Base-by-base conservation (phyloP, 2,113 vertebrate species). In the Dromiciops gliroides region DNA sequence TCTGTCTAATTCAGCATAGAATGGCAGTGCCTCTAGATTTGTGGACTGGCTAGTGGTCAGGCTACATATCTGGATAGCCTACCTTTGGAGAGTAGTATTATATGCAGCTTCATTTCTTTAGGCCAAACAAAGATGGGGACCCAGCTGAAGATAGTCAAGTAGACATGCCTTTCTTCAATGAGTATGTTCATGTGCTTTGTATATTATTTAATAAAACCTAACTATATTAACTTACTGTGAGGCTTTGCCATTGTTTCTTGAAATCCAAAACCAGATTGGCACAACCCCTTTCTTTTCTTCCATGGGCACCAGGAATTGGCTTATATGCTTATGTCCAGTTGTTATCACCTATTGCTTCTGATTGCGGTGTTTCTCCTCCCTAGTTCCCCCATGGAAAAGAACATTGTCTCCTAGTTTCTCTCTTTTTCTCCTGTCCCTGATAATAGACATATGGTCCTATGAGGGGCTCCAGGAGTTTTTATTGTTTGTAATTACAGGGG, bases 361-460 rank as follows among this genome's bases (percentile, higher is more conserved):
- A 47, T 14, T 7, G n/a, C 31, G 16, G 28, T 50, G 90, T 92
- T 47, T 91, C 51, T 88, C 48, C 28, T 90, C 28, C 44, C 9
- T 48, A 44, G 19, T 10, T 48, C 48, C 37, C 92, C 22, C 47
- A 51, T 25, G 12, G 0, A 1, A 50, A 92, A 12, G 52, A 48
- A 24, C 51, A 51, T 26, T 11, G 9, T 94, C 28, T 23, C 91
- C 53, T 47, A 94, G 31, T 52, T 50, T 51, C n/a, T 19, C 37
- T 56, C 31, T 88, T 90, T 67, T 2, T n/a, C 48, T 90, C 49
- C 56, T 90, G 50, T 51, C 52, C 90, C 91, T 10, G 5, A 75
- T 11, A 49, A 19, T 89, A 83, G 93, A 95, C 31, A 89, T 89
- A 95, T 56, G 48, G 48, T 8, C 50, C 48, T 94, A 10, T n/a